These are phyloP conservation scores for Ceratosolen fusciceps DNA, from an alignment of 1,140 invertebrate genomes.

Conservation along the genomic window DNA sequence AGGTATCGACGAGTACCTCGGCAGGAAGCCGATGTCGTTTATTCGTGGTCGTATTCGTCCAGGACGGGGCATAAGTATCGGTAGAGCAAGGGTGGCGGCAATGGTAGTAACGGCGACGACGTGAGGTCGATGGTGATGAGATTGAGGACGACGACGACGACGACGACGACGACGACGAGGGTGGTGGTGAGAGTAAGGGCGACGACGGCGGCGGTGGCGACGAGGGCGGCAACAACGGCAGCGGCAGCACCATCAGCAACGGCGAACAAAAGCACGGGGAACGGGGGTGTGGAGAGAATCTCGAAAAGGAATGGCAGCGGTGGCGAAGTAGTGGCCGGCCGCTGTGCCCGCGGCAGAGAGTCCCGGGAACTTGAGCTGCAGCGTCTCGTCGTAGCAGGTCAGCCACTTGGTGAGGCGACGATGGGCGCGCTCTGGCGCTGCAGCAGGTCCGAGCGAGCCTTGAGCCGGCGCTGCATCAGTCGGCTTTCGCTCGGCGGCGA, in stretches of 20 bases:
- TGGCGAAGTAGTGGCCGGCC: neutral
- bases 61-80: too few species aligned
- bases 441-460: slow-evolving; percentile 66
- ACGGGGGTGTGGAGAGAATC: neutral
- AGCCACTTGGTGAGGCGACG: slow-evolving; percentile 68
- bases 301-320: neutral
- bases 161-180: too few species aligned
- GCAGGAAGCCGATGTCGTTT: too few species aligned
- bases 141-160: too few species aligned
- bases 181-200: neutral
- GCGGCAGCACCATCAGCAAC: neutral
- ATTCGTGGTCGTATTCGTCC: too few species aligned
- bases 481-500: slow-evolving; percentile 88
- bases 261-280: neutral
- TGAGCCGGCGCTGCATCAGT: slow-evolving; percentile 83
- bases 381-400: slow-evolving; percentile 13
- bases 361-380: neutral
- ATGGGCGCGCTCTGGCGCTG: slow-evolving; percentile 62
- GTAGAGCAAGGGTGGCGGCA: neutral
- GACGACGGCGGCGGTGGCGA: neutral
- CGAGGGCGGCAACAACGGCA: neutral
- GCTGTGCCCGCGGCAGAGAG: neutral
- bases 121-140: too few species aligned
- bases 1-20: too few species aligned
- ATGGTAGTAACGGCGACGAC: too few species aligned